Evolutionary conservation across 2,797 vertebrate species (phyloP).

Genomic region (Cossypha dichroa): DNA sequence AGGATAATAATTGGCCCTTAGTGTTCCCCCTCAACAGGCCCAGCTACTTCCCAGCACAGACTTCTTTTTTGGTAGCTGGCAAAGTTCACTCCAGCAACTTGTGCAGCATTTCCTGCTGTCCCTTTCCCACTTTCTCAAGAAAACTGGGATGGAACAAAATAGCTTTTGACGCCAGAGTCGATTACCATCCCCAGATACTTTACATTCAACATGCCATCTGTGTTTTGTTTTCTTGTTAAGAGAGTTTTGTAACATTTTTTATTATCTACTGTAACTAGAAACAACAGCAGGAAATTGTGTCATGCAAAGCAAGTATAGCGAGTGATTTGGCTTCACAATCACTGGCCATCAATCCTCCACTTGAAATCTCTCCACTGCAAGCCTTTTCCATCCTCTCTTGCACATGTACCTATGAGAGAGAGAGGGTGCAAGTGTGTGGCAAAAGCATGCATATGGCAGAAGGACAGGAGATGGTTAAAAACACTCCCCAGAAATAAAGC

Average conservation of each 20-base stretch:
- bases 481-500: neutral
- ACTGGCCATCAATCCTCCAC: conserved; percentile 55
- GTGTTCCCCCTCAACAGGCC: neutral
- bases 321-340: conserved; percentile 64
- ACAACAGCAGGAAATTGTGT: conserved; percentile 68
- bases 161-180: conserved; percentile 40
- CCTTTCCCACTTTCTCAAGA: conserved; percentile 38
- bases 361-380: conserved; percentile 47
- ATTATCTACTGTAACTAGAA: conserved; percentile 72
- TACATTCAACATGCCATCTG: conserved; percentile 68
- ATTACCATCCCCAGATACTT: conserved; percentile 69
- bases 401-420: neutral
- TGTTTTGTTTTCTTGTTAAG: conserved; percentile 76
- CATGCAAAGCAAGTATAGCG: conserved; percentile 45
- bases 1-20: neutral
- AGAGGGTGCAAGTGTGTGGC: neutral
- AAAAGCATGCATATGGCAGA: neutral
- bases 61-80: conserved; percentile 4
- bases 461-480: neutral
- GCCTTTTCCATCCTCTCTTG: neutral
- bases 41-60: neutral
- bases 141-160: conserved; percentile 44
- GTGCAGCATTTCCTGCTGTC: neutral
- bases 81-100: conserved; percentile 27
- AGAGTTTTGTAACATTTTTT: conserved; percentile 70